A percentile compares a stretch with the other conserved stretches of the same genome.
phyloP scores from a whole-genome alignment of 1,140 invertebrate genomes.

The Trichonephila inaurata region DNA sequence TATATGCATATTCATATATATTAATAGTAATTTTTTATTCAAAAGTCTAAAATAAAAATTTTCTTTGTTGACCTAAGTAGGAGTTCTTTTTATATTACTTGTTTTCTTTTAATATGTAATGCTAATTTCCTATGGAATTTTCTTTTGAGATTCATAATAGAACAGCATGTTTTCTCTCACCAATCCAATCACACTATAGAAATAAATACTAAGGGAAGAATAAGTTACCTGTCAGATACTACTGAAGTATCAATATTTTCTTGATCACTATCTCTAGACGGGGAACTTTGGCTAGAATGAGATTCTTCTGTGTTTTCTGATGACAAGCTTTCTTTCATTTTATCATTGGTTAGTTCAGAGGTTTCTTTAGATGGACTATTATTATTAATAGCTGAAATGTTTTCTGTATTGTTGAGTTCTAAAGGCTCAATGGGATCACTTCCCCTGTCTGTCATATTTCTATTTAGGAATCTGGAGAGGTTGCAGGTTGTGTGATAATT shows the following conservation, averaged over 20 bases:
- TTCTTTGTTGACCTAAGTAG: too few relatives aligned
- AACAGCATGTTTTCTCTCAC: too few relatives aligned
- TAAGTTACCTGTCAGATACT: conserved; percentile 49
- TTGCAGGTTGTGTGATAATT: conserved; percentile 31
- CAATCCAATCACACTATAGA: too few relatives aligned
- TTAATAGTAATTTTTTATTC: too few relatives aligned
- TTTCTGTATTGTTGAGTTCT: neutral
- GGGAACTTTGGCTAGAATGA: conserved; percentile 10
- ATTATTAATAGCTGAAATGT: neutral
- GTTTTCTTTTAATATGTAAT: too few relatives aligned
- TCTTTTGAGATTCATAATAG: too few relatives aligned
- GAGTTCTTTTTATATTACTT: too few relatives aligned
- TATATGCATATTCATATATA: too few relatives aligned
- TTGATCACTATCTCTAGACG: neutral
- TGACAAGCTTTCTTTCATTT: neutral
- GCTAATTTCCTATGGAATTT: too few relatives aligned
- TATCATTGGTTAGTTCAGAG: neutral
- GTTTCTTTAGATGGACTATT: neutral
- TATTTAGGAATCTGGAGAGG: conserved; percentile 25
- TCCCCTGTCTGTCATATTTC: conserved; percentile 33
- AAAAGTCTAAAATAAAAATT: too few relatives aligned
- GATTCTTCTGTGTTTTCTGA: conserved; percentile 12
- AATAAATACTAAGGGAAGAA: too few relatives aligned
- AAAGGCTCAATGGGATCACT: conserved; percentile 50
- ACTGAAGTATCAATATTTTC: conserved; percentile 21